Evolutionary conservation across 2,888 invertebrate species (phyloP).

Genomic region (Torymus texanus): DNA sequence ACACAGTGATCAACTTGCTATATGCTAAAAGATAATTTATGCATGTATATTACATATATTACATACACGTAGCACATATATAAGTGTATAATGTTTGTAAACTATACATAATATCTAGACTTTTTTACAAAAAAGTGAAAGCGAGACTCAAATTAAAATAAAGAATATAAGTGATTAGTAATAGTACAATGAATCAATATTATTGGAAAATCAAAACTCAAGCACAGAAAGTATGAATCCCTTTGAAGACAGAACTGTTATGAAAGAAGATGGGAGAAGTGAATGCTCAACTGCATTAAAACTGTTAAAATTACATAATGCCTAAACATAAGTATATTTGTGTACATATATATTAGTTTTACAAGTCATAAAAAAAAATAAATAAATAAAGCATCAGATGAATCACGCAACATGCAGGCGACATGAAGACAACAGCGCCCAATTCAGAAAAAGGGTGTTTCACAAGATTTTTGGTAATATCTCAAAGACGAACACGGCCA

Average conservation of each 20-base stretch:
- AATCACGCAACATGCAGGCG: conserved; percentile 33
- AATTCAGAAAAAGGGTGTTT: neutral
- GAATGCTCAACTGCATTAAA: conserved; percentile 1
- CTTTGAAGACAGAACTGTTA: neutral
- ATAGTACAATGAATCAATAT: too few relatives aligned
- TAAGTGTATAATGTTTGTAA: neutral
- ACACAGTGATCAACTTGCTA: conserved; percentile 12
- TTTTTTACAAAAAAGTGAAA: conserved; percentile 27
- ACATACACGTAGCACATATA: neutral
- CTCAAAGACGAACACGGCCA: conserved; percentile 12
- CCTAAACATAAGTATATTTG: conserved; percentile 3
- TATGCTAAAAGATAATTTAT: neutral
- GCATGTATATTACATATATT: neutral
- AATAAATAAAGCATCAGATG: conserved; percentile 21
- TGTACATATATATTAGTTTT: conserved; percentile 32
- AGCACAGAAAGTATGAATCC: neutral
- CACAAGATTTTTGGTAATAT: neutral
- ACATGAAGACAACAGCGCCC: neutral
- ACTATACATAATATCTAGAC: conserved; percentile 11
- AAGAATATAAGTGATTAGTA: neutral
- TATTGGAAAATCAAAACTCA: too few relatives aligned
- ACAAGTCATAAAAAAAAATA: neutral
- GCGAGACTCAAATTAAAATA: conserved; percentile 5
- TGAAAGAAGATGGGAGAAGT: conserved; percentile 13
- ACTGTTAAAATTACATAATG: neutral